These are phyloP conservation scores for Rosalia funebris DNA, from an alignment of 2,888 invertebrate genomes.

Conservation along the genomic window DNA sequence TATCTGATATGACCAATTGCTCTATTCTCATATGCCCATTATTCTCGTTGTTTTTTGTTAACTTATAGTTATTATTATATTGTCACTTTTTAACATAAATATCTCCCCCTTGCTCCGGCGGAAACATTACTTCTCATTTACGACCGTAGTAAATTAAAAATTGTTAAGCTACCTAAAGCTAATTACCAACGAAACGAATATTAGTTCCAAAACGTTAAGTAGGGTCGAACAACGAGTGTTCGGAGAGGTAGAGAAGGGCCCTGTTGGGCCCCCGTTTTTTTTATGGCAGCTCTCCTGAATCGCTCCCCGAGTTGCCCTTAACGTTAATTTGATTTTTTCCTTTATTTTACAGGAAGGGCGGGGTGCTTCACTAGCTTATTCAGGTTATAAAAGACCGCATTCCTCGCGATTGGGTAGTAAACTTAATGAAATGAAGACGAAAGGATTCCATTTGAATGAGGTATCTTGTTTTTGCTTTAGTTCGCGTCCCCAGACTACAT, in stretches of 20 bases:
- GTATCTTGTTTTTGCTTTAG: too few relatives aligned
- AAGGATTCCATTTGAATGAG: slow-evolving; percentile 17
- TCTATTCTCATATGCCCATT: too few relatives aligned
- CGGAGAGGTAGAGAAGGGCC: slow-evolving; percentile 34
- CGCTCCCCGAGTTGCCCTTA: slow-evolving; percentile 29
- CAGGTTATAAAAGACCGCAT: slow-evolving; percentile 55
- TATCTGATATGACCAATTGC: too few relatives aligned
- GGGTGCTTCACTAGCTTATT: slow-evolving; percentile 54
- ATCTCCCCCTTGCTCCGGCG: slow-evolving; percentile 22
- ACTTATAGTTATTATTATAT: too few relatives aligned
- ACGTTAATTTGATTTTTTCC: slow-evolving; percentile 36
- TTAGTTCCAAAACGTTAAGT: slow-evolving; percentile 62
- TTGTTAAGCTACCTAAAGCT: slow-evolving; percentile 50
- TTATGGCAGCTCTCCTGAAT: slow-evolving; percentile 37
- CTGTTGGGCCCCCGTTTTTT: slow-evolving; percentile 34
- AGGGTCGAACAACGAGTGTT: slow-evolving; percentile 29
- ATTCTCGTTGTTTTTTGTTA: too few relatives aligned
- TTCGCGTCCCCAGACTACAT: too few relatives aligned
- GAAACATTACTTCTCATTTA: slow-evolving; percentile 44
- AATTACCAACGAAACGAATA: slow-evolving; percentile 58
- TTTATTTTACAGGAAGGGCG: slow-evolving; percentile 49
- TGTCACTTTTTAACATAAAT: not conserved
- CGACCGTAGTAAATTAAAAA: slow-evolving; percentile 46
- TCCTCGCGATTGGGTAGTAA: slow-evolving; percentile 57
- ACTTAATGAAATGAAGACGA: slow-evolving; percentile 54